Percentiles rank a stretch among this genome's conserved stretches.
These are phyloP conservation scores for Megaceryle torquata DNA, from an alignment of 2,113 vertebrate species.

Conservation along the genomic window DNA sequence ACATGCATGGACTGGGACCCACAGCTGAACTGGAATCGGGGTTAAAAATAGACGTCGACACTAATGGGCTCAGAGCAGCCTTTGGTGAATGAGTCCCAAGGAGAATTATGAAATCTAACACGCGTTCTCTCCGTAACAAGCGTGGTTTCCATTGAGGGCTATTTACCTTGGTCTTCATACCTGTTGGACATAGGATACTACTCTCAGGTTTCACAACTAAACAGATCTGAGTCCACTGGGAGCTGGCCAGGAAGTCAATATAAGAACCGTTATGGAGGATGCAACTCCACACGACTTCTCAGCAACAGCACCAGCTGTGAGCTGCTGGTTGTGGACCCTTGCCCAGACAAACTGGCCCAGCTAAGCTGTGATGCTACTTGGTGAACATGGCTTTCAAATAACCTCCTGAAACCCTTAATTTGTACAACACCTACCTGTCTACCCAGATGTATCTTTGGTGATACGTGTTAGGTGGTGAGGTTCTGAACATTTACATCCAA, in stretches of 20 bases:
- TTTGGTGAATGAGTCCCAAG: background rate
- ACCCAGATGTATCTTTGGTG: rapidly evolving
- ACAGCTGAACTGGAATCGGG: background rate
- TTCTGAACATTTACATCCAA: background rate
- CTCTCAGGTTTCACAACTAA: background rate
- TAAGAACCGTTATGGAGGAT: background rate
- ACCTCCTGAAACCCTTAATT: background rate
- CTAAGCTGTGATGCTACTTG: background rate
- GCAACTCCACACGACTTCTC: background rate
- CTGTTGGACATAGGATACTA: background rate
- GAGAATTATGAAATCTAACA: constrained; percentile 12
- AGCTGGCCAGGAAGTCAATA: background rate
- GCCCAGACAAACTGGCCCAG: background rate
- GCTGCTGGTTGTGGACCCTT: background rate
- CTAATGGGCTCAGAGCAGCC: background rate
- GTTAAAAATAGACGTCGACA: background rate
- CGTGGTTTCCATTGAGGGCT: background rate
- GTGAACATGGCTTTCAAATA: background rate
- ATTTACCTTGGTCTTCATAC: constrained; percentile 6
- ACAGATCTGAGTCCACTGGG: background rate
- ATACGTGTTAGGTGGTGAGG: background rate
- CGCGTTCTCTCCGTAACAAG: background rate
- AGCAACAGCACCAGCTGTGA: background rate
- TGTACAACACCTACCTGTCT: background rate
- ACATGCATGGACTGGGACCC: background rate